Evolutionary conservation across 2,888 invertebrate genomes (phyloP).

Genomic region (Papilio demoleus): DNA sequence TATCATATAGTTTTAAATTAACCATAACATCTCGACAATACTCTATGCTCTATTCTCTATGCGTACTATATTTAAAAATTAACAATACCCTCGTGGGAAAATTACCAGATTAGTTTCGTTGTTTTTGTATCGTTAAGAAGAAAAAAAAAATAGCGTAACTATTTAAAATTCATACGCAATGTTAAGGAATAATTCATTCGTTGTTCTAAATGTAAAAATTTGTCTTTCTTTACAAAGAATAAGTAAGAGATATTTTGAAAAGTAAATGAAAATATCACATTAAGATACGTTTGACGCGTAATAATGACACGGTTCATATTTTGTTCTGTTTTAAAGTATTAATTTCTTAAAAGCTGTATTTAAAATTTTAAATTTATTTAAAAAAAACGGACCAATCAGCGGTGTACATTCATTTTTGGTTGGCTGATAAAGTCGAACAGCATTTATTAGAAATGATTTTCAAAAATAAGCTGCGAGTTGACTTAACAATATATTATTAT

Average conservation of each 20-base stretch:
- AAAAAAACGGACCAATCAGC: no score
- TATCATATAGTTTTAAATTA: slow-evolving; percentile 21
- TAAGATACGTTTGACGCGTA: no score
- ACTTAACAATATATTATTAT: slow-evolving; percentile 20
- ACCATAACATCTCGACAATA: slow-evolving; percentile 22
- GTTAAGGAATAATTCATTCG: neutral
- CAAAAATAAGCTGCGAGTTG: no score
- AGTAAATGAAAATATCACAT: no score
- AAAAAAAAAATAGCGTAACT: slow-evolving; percentile 6
- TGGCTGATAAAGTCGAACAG: no score
- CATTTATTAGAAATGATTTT: no score
- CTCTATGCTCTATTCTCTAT: slow-evolving; percentile 2
- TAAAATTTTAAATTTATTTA: no score
- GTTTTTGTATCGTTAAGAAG: neutral
- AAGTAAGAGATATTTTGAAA: no score
- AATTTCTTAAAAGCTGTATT: no score
- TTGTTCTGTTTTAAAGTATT: no score
- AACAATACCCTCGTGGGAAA: slow-evolving; percentile 33
- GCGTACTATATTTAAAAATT: slow-evolving; percentile 1
- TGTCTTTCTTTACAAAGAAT: neutral
- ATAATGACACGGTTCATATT: no score
- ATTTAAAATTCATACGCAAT: slow-evolving; percentile 7
- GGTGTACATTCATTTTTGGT: no score
- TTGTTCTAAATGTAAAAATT: neutral
- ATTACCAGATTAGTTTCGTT: slow-evolving; percentile 20